Base-by-base conservation (phyloP, 2,888 invertebrate genomes). In the Trichogramma evanescens region DNA sequence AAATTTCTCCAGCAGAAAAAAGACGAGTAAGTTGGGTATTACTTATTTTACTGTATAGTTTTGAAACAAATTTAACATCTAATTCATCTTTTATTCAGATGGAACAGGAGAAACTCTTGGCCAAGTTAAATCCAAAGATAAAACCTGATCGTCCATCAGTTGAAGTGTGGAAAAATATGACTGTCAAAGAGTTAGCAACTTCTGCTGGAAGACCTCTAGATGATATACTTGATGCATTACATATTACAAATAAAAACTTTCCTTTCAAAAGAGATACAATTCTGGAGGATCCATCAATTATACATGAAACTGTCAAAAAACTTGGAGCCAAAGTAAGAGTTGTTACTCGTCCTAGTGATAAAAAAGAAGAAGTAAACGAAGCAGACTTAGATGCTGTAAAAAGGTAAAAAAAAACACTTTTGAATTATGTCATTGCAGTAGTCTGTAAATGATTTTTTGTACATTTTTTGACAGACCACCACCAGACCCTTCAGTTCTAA, bases 131-230 rank as follows among this genome's bases (percentile, higher is more conserved):
- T 7, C 83, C 83, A 2, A 87, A 86, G 75, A 74, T 80, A 5
- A 77, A 78, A 48, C 82, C 82, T 70, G 66, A 71, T 2, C 75
- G 75, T 65, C 65, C 65, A 9, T 80, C 86, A 1, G 79, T 91
- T 0, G 85, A 86, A 53, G 81, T 94, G 64, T 93, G 93, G 91
- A 80, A 84, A 51, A 84, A 89, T 70, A 94, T 95, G 84, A 91
- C 91, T 0, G 87, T 93, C 0, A 72, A 75, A 40, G 88, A 95
- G 69, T 75, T 95, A 58, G 89, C 92, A 0, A 72, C 80, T 53
- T 82, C 85, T 0, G 71, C 90, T 42, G 78, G 82, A 4, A 85
- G 84, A 73, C 82, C 87, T 72, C 40, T 80, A 86, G 86, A 88
- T 68, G 84, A 88, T 72, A 80, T 92, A 0, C 84, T 86, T 66